Evolutionary conservation across 2,113 vertebrate genomes (phyloP).

Genomic region (Lathamus discolor): DNA sequence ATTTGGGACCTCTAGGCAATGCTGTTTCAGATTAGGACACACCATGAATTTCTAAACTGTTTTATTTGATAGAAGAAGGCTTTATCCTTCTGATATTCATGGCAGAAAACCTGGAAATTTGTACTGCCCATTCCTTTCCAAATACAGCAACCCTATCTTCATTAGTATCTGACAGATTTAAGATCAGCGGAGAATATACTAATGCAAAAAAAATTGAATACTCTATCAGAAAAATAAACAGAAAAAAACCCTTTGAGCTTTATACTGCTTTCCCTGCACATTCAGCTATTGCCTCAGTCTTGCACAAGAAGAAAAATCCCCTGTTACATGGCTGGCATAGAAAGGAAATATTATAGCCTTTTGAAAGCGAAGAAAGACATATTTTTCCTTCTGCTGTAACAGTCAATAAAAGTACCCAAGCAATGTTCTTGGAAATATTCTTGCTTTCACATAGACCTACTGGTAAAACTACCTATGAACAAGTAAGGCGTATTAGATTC

Average conservation of each 20-base stretch:
- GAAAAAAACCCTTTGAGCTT: not conserved
- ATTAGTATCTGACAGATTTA: slow-evolving; percentile 14
- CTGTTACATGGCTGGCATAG: not conserved
- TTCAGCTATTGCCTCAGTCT: not conserved
- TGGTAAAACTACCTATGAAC: not conserved
- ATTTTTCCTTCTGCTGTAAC: not conserved
- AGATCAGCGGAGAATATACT: not conserved
- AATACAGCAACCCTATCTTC: slow-evolving; percentile 4
- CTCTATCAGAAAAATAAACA: not conserved
- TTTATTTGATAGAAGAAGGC: slow-evolving; percentile 58
- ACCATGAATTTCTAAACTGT: slow-evolving; percentile 56
- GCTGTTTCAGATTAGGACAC: slow-evolving; percentile 71
- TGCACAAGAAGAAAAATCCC: not conserved
- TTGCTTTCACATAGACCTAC: slow-evolving; percentile 1
- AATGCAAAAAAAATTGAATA: not conserved
- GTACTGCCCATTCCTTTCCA: slow-evolving; percentile 34
- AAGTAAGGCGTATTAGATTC: not conserved
- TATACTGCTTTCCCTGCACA: not conserved
- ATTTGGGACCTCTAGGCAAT: slow-evolving; percentile 60
- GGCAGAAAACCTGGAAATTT: slow-evolving; percentile 56
- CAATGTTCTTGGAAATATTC: not conserved
- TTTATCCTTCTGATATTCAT: slow-evolving; percentile 54
- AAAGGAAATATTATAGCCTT: not conserved
- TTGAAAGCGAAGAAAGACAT: not conserved
- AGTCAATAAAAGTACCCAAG: not conserved